Evolutionary conservation across 2,113 vertebrate genomes (phyloP).

Genomic region (Syngnathus floridae): DNA sequence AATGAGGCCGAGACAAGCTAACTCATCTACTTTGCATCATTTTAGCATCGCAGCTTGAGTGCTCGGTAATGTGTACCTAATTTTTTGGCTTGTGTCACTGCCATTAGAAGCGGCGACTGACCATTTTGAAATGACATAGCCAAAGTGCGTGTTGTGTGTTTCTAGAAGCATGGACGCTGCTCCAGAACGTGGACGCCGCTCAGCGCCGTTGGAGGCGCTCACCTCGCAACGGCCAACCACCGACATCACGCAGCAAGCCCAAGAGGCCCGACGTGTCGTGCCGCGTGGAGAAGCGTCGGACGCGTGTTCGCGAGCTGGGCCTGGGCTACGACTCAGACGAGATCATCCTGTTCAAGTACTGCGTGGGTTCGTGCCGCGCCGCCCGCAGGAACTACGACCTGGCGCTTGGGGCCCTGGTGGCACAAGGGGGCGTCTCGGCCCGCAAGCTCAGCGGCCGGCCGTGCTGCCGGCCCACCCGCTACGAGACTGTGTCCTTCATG

Average conservation of each 20-base stretch:
- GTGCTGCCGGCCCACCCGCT: constrained; percentile 84
- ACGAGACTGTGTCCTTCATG: constrained; percentile 85
- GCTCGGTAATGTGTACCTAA: too few relatives aligned
- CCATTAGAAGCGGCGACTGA: too few relatives aligned
- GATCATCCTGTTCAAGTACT: constrained; percentile 85
- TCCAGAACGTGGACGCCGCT: constrained; percentile 54
- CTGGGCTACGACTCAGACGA: constrained; percentile 85
- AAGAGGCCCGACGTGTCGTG: constrained; percentile 63
- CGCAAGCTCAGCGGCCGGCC: constrained; percentile 71
- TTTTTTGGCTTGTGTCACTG: too few relatives aligned
- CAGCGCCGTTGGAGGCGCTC: constrained; percentile 69
- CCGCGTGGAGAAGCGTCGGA: constrained; percentile 74
- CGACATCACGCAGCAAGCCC: constrained; percentile 20
- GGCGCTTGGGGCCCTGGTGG: constrained; percentile 72
- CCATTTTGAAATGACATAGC: not conserved
- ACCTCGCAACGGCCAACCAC: not conserved
- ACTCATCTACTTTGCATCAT: too few relatives aligned
- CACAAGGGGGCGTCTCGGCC: constrained; percentile 57
- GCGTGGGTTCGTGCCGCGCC: constrained; percentile 78
- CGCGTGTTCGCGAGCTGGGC: constrained; percentile 81
- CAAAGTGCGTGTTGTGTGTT: not conserved
- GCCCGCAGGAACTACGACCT: constrained; percentile 80
- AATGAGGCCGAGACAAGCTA: constrained; percentile 3
- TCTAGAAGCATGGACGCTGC: constrained; percentile 33
- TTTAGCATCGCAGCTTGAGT: too few relatives aligned